phyloP scores from a whole-genome alignment of 2,888 invertebrate species.

The Aphodius granarius region DNA sequence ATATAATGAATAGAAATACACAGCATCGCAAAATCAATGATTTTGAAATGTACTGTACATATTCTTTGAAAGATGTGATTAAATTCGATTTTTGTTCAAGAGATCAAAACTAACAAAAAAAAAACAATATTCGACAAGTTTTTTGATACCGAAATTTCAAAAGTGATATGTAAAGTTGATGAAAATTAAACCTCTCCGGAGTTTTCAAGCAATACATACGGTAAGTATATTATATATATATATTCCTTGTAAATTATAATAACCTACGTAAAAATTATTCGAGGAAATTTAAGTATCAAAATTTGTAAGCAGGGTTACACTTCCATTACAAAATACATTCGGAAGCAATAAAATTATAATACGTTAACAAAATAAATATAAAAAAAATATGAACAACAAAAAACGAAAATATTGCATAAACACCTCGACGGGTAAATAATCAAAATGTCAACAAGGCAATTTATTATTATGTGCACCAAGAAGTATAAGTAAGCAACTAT shows the following conservation, averaged over 20 bases:
- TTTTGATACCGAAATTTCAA: neutral
- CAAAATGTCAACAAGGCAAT: slow-evolving; percentile 21
- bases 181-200: neutral
- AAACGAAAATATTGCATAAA: neutral
- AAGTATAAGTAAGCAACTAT: neutral
- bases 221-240: neutral
- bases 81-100: neutral
- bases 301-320: neutral
- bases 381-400: neutral
- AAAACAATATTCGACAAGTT: neutral
- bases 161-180: neutral
- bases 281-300: neutral
- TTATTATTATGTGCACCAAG: neutral
- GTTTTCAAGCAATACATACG: neutral
- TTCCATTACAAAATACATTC: neutral
- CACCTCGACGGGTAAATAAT: neutral
- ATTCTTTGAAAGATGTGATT: neutral
- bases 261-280: neutral
- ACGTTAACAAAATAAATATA: neutral
- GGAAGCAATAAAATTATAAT: neutral
- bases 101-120: neutral
- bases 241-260: neutral
- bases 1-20: neutral
- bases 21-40: too few species aligned
- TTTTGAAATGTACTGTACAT: too few species aligned